A percentile compares a stretch with the other conserved stretches of the same genome.
phyloP scores from a whole-genome alignment of 1,140 invertebrate species.

The Glossosoma conforme region DNA sequence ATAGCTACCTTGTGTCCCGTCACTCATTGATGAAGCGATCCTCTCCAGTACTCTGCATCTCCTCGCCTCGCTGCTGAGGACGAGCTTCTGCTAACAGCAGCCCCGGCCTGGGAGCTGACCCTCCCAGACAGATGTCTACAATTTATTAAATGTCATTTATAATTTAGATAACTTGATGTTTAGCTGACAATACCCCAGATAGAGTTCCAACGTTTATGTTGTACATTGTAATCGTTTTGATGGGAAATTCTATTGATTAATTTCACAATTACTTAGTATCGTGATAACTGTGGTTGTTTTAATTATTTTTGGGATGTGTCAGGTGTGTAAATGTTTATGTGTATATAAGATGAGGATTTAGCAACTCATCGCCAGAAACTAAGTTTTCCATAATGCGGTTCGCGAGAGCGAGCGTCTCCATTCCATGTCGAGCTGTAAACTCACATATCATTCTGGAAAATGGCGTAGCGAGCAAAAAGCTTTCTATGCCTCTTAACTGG shows the following conservation, averaged over 20 bases:
- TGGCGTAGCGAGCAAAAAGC: too few relatives aligned
- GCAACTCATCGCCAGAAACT: conserved; percentile 26
- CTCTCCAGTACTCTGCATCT: conserved; percentile 3
- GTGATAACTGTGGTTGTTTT: conserved; percentile 11
- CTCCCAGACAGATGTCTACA: too few relatives aligned
- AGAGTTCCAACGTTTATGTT: conserved; percentile 31
- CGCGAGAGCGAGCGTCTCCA: background rate
- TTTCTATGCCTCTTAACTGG: too few relatives aligned
- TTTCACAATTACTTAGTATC: conserved; percentile 18
- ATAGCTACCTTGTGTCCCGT: background rate
- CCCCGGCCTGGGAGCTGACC: too few relatives aligned
- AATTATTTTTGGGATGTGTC: conserved; percentile 26
- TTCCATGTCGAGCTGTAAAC: background rate
- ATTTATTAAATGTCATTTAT: conserved; percentile 10
- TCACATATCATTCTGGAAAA: too few relatives aligned
- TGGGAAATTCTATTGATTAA: conserved; percentile 15
- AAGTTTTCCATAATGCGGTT: too few relatives aligned
- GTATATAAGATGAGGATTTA: conserved; percentile 24
- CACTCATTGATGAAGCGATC: background rate
- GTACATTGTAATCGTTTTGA: conserved; percentile 23
- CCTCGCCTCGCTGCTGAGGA: too few relatives aligned
- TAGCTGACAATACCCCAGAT: conserved; percentile 30
- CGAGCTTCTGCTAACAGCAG: too few relatives aligned
- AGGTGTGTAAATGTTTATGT: conserved; percentile 30
- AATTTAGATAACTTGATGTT: conserved; percentile 30